These are phyloP conservation scores for Myotis myotis DNA, from an alignment of 2,797 vertebrate genomes.

Conservation along the genomic window DNA sequence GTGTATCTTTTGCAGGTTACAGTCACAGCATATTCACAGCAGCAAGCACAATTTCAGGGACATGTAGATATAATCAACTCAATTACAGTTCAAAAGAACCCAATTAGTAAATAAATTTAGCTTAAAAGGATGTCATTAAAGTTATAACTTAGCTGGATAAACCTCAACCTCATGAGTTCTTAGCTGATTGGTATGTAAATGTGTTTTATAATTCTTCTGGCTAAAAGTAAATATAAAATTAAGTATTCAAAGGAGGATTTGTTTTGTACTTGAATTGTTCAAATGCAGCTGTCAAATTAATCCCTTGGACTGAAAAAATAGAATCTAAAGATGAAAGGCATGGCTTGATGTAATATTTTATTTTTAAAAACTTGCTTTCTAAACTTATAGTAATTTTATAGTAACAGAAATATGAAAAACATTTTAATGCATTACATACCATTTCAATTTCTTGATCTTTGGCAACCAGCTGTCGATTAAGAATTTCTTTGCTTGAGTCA, in stretches of 20 bases:
- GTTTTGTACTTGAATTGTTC: background rate
- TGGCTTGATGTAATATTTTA: conserved; percentile 5
- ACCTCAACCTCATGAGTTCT: background rate
- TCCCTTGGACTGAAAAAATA: conserved; percentile 37
- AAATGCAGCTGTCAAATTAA: conserved; percentile 29
- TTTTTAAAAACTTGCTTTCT: conserved; percentile 10
- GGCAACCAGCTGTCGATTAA: conserved; percentile 80
- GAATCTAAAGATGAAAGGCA: conserved; percentile 51
- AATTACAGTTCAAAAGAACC: conserved; percentile 10
- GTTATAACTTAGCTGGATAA: conserved; percentile 30
- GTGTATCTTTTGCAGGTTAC: background rate
- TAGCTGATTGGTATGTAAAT: background rate
- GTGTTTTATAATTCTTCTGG: conserved; percentile 34
- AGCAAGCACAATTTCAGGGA: background rate
- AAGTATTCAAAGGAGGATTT: conserved; percentile 28
- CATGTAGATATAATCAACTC: background rate
- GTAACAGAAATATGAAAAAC: background rate
- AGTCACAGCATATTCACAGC: background rate
- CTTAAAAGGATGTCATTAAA: conserved; percentile 14
- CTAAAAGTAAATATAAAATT: conserved; percentile 42
- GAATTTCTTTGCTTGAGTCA: conserved; percentile 85
- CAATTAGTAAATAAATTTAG: conserved; percentile 30
- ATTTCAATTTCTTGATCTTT: conserved; percentile 83
- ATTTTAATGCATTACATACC: conserved; percentile 69
- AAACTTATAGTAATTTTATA: conserved; percentile 15